Conservation (phyloP, 2,888 invertebrate genomes). For the Chrysolina americana region DNA sequence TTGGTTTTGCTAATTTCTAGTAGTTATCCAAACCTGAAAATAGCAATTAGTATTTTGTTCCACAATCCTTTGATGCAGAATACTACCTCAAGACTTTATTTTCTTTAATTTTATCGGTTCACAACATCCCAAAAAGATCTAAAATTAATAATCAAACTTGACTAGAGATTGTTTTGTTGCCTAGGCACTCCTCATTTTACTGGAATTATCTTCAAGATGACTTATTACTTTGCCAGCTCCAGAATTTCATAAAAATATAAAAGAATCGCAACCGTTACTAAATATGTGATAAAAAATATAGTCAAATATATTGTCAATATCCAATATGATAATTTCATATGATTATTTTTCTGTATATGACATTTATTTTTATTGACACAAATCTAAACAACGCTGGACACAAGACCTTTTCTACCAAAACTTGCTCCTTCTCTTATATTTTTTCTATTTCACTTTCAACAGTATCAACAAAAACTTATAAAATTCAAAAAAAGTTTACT, state of each 20-base stretch:
- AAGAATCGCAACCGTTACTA: constrained; percentile 37
- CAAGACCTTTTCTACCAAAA: too few relatives aligned
- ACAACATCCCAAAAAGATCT: constrained; percentile 57
- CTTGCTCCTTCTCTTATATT: too few relatives aligned
- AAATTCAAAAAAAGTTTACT: too few relatives aligned
- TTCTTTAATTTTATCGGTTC: constrained; percentile 27
- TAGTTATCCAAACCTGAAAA: constrained; percentile 31
- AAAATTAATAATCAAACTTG: constrained; percentile 58
- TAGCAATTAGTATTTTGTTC: background rate
- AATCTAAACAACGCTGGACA: background rate
- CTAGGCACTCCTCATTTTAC: constrained; percentile 51
- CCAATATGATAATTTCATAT: constrained; percentile 40
- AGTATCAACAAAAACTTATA: too few relatives aligned
- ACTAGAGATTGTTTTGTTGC: constrained; percentile 61
- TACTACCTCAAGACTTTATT: constrained; percentile 7
- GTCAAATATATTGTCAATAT: constrained; percentile 41
- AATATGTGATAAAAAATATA: constrained; percentile 37
- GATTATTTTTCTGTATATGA: background rate
- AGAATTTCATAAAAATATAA: constrained; percentile 37
- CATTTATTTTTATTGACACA: background rate
- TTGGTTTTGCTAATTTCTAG: constrained; percentile 42
- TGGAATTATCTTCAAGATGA: constrained; percentile 23
- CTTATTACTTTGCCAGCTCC: constrained; percentile 27
- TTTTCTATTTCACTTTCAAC: too few relatives aligned
- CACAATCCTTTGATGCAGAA: background rate